A percentile compares a stretch with the other conserved stretches of the same genome.
phyloP scores from a whole-genome alignment of 1,140 invertebrate genomes.

The Drosophila kurseongensis region DNA sequence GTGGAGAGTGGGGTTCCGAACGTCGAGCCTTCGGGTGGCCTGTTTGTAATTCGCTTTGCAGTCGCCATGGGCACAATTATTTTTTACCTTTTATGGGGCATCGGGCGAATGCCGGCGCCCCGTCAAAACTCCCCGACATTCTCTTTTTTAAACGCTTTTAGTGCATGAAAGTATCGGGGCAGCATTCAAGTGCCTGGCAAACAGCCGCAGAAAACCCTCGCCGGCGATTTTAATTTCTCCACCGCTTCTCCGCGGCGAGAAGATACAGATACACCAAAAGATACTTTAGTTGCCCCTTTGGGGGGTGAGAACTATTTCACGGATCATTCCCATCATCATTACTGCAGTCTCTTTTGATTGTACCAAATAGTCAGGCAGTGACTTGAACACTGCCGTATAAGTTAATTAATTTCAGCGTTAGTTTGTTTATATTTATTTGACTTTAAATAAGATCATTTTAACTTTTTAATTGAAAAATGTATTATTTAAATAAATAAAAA shows the following conservation, averaged over 20 bases:
- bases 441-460: neutral
- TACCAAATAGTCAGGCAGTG: neutral
- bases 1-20: conserved; percentile 1
- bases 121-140: conserved; percentile 18
- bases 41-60: conserved; percentile 82
- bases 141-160: conserved; percentile 69
- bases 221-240: conserved; percentile 60
- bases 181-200: conserved; percentile 69
- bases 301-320: conserved; percentile 6
- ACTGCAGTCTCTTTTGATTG: neutral
- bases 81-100: conserved; percentile 62
- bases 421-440: neutral
- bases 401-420: conserved; percentile 6
- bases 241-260: neutral
- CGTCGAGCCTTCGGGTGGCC: conserved; percentile 58
- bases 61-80: conserved; percentile 81
- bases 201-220: conserved; percentile 50
- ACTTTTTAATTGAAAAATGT: conserved; percentile 2
- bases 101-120: conserved; percentile 17
- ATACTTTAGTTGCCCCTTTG: conserved; percentile 42
- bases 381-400: neutral
- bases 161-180: conserved; percentile 44
- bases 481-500: conserved; percentile 21
- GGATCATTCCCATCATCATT: conserved; percentile 19
- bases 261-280: conserved; percentile 36